Evolutionary conservation across 2,113 vertebrate genomes (phyloP), one percentile per base, ranked within the genome.

Genomic region (Notothenia coriiceps): DNA sequence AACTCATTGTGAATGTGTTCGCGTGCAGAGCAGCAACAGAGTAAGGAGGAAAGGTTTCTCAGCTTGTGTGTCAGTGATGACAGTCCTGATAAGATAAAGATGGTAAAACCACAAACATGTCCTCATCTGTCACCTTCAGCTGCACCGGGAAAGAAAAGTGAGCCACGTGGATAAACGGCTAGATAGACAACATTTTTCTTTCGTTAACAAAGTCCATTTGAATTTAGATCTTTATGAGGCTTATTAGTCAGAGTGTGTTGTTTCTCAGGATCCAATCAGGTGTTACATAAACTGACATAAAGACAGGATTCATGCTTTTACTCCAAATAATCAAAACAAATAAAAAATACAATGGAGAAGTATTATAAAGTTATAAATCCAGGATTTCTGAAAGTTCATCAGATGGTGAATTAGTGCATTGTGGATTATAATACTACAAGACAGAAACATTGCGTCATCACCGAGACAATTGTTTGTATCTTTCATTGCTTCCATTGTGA

Each of bases 141-240:
- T 86, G 72, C 85, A 89, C 85, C 69, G 74, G 68, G 75, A 81
- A 81, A 81, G 49, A 80, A 72, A 68, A 77, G 40, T 20, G 62
- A 63, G 18, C 22, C 74, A 68, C 44, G 14, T 25, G 9, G 33
- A 49, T 22, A 10, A n/a, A 70, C 55, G 29, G 12, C 14, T 60
- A 47, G 20, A n/a, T 46, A 62, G 40, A 57, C 6, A 11, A 55
- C 22, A 20, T 46, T 60, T 54, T 49, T n/a, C 18, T 63, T 11
- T 50, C 18, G 62, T 17, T 35, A 9, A 51, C 43, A 74, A 65
- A 69, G 68, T 77, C 64, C 29, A 52, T 47, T 25, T 49, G 10
- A 52, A n/a, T 50, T n/a, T 46, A 17, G 29, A 47, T 7, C 35
- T n/a, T 17, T 22, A 10, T 29, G 49, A 40, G 11, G 25, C 8